Conservation (phyloP, 2,113 vertebrate species). For the Nymphicus hollandicus region DNA sequence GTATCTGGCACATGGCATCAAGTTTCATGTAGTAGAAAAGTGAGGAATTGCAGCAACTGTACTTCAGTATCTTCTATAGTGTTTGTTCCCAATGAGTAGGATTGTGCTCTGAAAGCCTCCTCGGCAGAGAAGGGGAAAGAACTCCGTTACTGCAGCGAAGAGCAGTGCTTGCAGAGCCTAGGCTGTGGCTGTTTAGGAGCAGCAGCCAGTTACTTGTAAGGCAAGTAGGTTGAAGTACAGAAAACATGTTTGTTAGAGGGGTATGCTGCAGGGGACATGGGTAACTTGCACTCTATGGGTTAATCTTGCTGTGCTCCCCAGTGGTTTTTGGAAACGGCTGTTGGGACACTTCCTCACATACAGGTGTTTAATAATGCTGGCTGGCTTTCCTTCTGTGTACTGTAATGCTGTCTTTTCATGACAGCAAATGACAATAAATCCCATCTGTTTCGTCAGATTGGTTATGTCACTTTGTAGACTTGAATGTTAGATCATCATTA, state of each 20-base stretch:
- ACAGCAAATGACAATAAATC: not conserved
- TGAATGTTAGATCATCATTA: not conserved
- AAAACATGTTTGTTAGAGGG: not conserved
- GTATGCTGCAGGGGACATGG: fast-evolving
- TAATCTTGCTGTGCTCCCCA: not conserved
- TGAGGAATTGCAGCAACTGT: conserved; percentile 7
- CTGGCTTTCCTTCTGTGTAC: not conserved
- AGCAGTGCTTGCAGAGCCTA: not conserved
- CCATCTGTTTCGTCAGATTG: not conserved
- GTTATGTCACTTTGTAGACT: not conserved
- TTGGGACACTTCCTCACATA: not conserved
- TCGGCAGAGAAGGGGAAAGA: not conserved
- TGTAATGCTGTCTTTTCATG: not conserved
- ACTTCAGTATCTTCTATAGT: not conserved
- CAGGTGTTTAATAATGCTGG: not conserved
- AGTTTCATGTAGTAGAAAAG: conserved; percentile 32
- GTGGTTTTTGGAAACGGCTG: not conserved
- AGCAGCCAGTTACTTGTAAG: not conserved
- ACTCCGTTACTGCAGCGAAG: not conserved
- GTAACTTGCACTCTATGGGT: not conserved
- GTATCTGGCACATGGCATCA: not conserved
- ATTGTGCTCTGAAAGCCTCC: not conserved
- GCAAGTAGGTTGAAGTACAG: not conserved
- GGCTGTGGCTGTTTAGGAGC: not conserved
- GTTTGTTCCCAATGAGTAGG: not conserved